A percentile compares a stretch with the other conserved stretches of the same genome.
Conservation (phyloP, 2,113 vertebrate species). For the Numenius arquata region DNA sequence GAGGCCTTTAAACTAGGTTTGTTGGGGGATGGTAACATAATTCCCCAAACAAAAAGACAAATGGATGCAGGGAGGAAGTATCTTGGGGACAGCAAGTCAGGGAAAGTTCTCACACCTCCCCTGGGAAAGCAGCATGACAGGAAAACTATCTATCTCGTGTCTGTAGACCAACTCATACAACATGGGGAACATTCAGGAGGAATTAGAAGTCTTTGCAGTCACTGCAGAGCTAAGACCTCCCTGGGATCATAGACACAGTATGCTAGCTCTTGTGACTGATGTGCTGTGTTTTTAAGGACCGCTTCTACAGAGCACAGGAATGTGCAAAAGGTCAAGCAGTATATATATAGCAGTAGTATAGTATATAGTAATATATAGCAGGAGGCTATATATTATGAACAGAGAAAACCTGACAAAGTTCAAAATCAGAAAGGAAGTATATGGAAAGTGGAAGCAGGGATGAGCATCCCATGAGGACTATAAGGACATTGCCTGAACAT, state of each 20-base stretch:
- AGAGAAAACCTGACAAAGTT: not conserved
- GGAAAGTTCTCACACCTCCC: not conserved
- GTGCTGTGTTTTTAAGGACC: not conserved
- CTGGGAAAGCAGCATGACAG: not conserved
- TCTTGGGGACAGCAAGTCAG: not conserved
- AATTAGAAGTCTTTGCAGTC: not conserved
- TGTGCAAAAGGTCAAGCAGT: not conserved
- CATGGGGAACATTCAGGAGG: not conserved
- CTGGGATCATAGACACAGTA: not conserved
- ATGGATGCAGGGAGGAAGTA: not conserved
- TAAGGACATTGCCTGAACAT: not conserved
- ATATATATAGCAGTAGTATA: no score
- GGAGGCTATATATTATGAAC: not conserved
- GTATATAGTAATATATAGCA: not conserved
- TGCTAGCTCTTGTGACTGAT: not conserved
- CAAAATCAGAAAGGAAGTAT: not conserved
- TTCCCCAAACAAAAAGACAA: not conserved
- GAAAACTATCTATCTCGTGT: not conserved
- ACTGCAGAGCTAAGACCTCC: not conserved
- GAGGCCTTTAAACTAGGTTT: not conserved
- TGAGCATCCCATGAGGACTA: not conserved
- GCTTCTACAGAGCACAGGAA: not conserved
- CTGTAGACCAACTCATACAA: not conserved
- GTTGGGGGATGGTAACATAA: not conserved
- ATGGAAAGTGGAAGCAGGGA: not conserved